These are phyloP conservation scores for Heterodera carotae DNA, from an alignment of 1,140 invertebrate genomes.

Conservation along the genomic window DNA sequence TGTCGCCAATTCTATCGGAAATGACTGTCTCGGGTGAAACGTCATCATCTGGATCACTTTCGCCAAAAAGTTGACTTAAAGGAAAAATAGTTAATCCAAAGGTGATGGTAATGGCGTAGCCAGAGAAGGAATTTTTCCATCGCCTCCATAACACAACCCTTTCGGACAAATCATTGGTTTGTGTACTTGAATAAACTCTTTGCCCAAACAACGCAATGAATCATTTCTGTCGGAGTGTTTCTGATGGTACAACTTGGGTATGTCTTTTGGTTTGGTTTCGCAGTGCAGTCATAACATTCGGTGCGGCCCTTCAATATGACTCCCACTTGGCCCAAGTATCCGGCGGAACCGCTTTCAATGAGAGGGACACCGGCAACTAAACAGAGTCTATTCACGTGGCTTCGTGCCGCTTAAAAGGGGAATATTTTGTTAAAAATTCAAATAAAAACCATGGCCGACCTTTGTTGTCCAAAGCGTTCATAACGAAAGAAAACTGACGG, in stretches of 20 bases:
- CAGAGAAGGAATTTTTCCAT: too few species aligned
- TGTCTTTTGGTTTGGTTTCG: slow-evolving; percentile 71
- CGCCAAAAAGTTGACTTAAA: slow-evolving; percentile 90
- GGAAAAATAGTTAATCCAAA: too few species aligned
- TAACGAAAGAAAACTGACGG: slow-evolving; percentile 84
- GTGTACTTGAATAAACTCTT: slow-evolving; percentile 95
- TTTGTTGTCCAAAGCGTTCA: slow-evolving; percentile 96
- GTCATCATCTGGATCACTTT: slow-evolving; percentile 91
- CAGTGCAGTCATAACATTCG: slow-evolving; percentile 93
- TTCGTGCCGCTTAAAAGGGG: slow-evolving; percentile 76
- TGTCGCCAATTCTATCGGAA: slow-evolving; percentile 65
- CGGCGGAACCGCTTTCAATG: slow-evolving; percentile 93
- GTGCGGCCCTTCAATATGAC: slow-evolving; percentile 71
- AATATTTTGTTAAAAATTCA: neutral
- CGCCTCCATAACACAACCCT: neutral
- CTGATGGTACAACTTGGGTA: slow-evolving; percentile 97
- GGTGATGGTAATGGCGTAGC: slow-evolving; percentile 7
- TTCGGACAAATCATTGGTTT: slow-evolving; percentile 21
- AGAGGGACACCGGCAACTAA: slow-evolving; percentile 87
- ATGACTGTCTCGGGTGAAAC: slow-evolving; percentile 96
- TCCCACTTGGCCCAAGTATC: slow-evolving; percentile 86
- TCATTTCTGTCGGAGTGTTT: slow-evolving; percentile 97
- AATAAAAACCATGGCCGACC: slow-evolving; percentile 55
- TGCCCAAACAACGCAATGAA: slow-evolving; percentile 99
- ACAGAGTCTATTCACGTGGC: slow-evolving; percentile 99